Percentiles rank a stretch among this genome's conserved stretches.
These are phyloP conservation scores for Candoia aspera DNA, from an alignment of 2,113 vertebrate genomes.

Conservation along the genomic window DNA sequence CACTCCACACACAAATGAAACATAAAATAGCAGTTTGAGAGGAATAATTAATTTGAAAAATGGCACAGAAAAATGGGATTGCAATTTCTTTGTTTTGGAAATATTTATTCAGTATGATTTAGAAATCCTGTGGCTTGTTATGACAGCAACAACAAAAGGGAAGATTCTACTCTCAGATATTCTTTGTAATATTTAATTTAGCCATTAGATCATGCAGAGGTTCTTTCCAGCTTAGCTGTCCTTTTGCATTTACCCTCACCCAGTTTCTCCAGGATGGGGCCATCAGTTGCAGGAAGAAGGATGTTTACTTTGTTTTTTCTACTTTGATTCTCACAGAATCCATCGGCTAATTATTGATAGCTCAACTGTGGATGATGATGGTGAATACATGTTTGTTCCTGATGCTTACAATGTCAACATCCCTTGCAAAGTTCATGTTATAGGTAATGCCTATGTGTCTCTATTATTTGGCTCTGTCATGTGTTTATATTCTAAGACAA, in stretches of 20 bases:
- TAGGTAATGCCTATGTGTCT: slow-evolving; percentile 78
- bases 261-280: not conserved
- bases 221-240: not conserved
- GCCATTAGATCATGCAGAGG: no score
- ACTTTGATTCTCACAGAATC: slow-evolving; percentile 71
- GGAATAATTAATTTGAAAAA: no score
- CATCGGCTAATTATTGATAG: slow-evolving; percentile 86
- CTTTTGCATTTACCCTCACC: not conserved
- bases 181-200: no score
- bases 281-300: not conserved
- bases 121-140: no score
- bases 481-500: not conserved
- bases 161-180: no score
- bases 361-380: slow-evolving; percentile 85
- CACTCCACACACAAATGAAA: no score
- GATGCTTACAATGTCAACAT: slow-evolving; percentile 90
- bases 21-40: no score
- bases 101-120: no score
- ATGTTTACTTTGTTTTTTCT: not conserved
- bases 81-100: no score
- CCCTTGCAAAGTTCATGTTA: slow-evolving; percentile 87
- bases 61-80: no score
- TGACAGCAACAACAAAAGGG: no score
- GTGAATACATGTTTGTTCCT: slow-evolving; percentile 93
- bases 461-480: slow-evolving; percentile 4